Evolutionary conservation across 2,113 vertebrate genomes (phyloP), one percentile per base, ranked within the genome.

Genomic region (Actenoides lindsayi): DNA sequence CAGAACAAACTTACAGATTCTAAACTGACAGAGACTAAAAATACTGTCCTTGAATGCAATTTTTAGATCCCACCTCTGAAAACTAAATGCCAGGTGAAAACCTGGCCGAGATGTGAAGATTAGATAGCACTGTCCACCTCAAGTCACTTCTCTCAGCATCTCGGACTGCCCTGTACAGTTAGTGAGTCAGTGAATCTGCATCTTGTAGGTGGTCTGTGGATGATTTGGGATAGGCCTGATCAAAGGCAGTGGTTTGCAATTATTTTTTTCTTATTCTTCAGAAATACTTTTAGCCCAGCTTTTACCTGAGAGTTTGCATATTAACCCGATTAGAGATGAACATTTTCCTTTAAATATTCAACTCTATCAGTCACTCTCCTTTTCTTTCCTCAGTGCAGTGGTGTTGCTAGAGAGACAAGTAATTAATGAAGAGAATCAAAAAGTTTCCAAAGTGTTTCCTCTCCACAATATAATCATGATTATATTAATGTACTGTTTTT

Each of bases 391-490:
- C 16, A 3, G 54, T 73, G 67, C 88, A 94, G 68, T 41, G 57
- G 59, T 54, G 70, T n/a, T 67, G 54, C 42, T 89, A 76, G 28
- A 92, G 59, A 93, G 39, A 89, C 91, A 84, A 74, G 75, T 85
- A 95, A 96, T 91, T 95, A 91, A 87, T 74, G 82, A 76, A 78
- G 53, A 88, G 41, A 93, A 85, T 83, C 53, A 89, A 78, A 84
- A 94, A 87, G 78, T 83, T 95, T 94, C 83, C 75, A 6, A 57
- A 91, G 83, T 91, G 56, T 87, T 97, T 94, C 63, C 85, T 95
- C 82, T 92, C 93, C 80, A 89, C 80, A 94, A 90, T 81, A 84
- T 65, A 96, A 89, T 93, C 81, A 87, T 8, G 35, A 95, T 97
- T 93, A 75, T 63, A 92, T 89, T 96, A 95, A 95, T 81, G 37